Evolutionary conservation across 2,888 invertebrate genomes (phyloP).

Genomic region (Ptychoptera albimana): DNA sequence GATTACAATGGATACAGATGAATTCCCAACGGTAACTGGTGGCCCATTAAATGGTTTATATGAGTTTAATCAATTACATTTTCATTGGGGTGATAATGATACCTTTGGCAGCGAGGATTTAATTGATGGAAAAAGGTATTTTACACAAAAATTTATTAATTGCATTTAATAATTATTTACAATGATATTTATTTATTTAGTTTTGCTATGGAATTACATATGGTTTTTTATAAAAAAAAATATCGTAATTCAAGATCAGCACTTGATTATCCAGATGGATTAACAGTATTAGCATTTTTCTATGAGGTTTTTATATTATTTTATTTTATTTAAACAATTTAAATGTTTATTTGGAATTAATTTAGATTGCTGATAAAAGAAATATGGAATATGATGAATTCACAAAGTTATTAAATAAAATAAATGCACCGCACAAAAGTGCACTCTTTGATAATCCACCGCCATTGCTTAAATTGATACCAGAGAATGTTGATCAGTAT

Average conservation of each 20-base stretch:
- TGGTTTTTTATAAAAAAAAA: constrained; percentile 54
- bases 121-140: constrained; percentile 18
- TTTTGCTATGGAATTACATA: constrained; percentile 62
- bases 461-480: constrained; percentile 38
- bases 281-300: constrained; percentile 64
- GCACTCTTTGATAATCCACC: constrained; percentile 34
- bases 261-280: constrained; percentile 48
- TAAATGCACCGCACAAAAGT: constrained; percentile 37
- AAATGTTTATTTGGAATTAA: constrained; percentile 5
- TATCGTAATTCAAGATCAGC: constrained; percentile 47
- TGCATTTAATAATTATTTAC: background rate
- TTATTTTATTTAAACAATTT: background rate
- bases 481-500: constrained; percentile 42
- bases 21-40: constrained; percentile 40
- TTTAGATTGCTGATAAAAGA: constrained; percentile 17
- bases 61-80: constrained; percentile 60
- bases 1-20: constrained; percentile 36
- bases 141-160: background rate
- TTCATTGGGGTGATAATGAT: constrained; percentile 63
- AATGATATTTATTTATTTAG: constrained; percentile 19
- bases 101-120: constrained; percentile 54
- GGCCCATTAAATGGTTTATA: constrained; percentile 50
- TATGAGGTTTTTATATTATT: constrained; percentile 43
- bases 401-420: constrained; percentile 36
- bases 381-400: constrained; percentile 41